Base-by-base conservation (phyloP, 2,797 vertebrate genomes). In the Nannoperca obscura region DNA sequence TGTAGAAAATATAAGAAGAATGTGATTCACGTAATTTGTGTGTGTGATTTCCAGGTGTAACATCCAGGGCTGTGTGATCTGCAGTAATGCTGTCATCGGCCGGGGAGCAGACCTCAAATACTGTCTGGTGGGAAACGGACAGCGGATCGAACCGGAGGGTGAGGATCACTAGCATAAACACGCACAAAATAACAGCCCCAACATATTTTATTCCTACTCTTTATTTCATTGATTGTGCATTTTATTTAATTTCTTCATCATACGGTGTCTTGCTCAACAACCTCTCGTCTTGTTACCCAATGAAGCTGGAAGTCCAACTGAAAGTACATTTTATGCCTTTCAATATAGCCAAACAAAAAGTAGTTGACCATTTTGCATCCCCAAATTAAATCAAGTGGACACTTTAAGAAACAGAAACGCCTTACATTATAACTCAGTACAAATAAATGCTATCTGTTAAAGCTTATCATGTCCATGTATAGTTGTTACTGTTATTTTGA, bases 61-160 rank as follows among this genome's bases (percentile, higher is more conserved):
- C 88, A 96, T 99, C 91, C 96, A 97, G 63, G 96, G 97, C 87
- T 97, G 97, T 2, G 97, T 99, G 86, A 96, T 99, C 94, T 99
- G 98, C 89, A 97, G 96, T 85, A 95, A 96, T 0, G 97, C 96
- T 0, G 91, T 97, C 54, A 97, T 99, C 67, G 96, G 97, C 81
- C 95, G 96, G 76, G 97, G 97, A 70, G 96, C 97, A 4, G 97
- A 99, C 85, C 94, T 99, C 82, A 98, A 96, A 83, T 97, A 99
- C 91, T 99, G 97, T 86, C 94, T 99, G 78, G 95, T 99, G 89
- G 98, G 98, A 78, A 96, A 93, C 0, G 94, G 95, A 71, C 97
- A 98, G 84, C 93, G 66, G 44, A 95, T 99, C 53, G 97, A 97
- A 86, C 78, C 96, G 61, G 95, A 93, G 64, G 93, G 95, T 96